Evolutionary conservation across 2,888 invertebrate species (phyloP).

Genomic region (Agapostemon virescens): DNA sequence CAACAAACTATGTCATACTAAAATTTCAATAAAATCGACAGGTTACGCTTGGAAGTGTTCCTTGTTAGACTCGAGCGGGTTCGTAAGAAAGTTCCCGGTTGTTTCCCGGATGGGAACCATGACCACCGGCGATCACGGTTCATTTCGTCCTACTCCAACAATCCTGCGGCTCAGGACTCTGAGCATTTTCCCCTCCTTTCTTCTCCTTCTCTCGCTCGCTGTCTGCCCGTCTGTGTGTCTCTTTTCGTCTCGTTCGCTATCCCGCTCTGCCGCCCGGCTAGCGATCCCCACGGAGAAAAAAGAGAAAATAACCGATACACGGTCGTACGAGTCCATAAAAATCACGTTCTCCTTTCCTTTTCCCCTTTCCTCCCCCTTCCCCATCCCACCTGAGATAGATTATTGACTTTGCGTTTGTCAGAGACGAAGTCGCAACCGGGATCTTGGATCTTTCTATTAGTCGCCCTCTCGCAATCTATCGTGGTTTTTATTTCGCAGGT

Average conservation of each 20-base stretch:
- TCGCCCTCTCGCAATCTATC: slow-evolving; percentile 26
- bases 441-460: slow-evolving; percentile 33
- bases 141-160: slow-evolving; percentile 64
- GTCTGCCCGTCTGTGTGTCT: neutral
- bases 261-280: slow-evolving; percentile 8
- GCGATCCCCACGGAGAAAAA: slow-evolving; percentile 50
- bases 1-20: no score
- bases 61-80: slow-evolving; percentile 42
- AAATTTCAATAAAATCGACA: no score
- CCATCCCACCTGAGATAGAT: slow-evolving; percentile 37
- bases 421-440: slow-evolving; percentile 24
- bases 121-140: slow-evolving; percentile 70
- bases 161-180: slow-evolving; percentile 15
- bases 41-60: no score
- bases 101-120: slow-evolving; percentile 64
- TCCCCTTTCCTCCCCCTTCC: neutral
- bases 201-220: neutral
- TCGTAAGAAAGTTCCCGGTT: slow-evolving; percentile 64
- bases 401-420: slow-evolving; percentile 65
- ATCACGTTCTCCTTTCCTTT: slow-evolving; percentile 64
- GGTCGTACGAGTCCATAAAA: slow-evolving; percentile 71
- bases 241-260: slow-evolving; percentile 42
- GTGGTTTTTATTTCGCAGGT: slow-evolving; percentile 59
- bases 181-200: neutral
- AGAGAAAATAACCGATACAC: slow-evolving; percentile 70